Conservation (phyloP, 2,797 vertebrate genomes). For the Lacerta bilineata region DNA sequence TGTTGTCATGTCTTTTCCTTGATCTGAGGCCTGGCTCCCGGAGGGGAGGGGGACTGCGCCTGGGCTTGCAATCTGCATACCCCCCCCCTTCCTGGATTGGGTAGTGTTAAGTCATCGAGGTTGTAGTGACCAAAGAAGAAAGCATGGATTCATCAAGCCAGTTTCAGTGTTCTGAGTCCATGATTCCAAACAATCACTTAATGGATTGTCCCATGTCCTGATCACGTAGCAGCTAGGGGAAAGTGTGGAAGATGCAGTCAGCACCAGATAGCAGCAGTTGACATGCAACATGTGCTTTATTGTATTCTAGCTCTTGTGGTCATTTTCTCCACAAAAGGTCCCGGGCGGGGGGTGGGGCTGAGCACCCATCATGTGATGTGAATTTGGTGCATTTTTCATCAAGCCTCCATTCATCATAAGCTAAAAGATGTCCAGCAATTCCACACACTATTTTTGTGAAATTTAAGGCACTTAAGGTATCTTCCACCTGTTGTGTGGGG, state of each 20-base stretch:
- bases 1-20: too few species aligned
- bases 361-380: too few species aligned
- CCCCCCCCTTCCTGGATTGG: background rate
- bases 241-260: background rate
- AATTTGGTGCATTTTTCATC: too few species aligned
- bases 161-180: background rate
- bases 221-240: background rate
- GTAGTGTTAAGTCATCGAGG: background rate
- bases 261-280: conserved; percentile 5
- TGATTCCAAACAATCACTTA: background rate
- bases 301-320: conserved; percentile 5
- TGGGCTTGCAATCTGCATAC: too few species aligned
- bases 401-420: background rate
- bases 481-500: accelerated
- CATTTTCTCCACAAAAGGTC: background rate
- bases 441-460: accelerated
- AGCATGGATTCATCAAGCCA: background rate
- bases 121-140: background rate
- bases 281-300: accelerated
- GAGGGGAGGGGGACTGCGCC: too few species aligned
- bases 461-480: accelerated
- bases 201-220: background rate
- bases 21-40: too few species aligned
- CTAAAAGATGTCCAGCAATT: background rate
- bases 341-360: background rate